Percentiles rank a stretch among this genome's conserved stretches.
Conservation (phyloP, 2,113 vertebrate genomes). For the Platysternon megacephalum region DNA sequence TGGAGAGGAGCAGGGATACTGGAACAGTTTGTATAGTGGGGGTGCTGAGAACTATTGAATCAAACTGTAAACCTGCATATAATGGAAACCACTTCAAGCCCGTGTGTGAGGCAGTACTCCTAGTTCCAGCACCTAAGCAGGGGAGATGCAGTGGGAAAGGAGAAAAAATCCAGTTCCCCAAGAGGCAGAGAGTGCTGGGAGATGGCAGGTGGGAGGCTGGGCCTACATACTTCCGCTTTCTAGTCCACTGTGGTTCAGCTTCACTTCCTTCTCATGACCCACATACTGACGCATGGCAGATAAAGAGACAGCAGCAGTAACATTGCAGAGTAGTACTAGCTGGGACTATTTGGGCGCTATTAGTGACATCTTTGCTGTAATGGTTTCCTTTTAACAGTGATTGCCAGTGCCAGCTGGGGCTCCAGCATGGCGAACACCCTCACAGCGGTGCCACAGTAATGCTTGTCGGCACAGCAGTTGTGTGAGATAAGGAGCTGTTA, state of each 20-base stretch:
- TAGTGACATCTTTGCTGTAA: background rate
- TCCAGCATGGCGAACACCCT: background rate
- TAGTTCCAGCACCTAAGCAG: no score
- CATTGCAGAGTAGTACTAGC: background rate
- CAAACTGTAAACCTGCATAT: no score
- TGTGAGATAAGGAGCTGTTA: background rate
- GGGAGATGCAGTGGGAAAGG: background rate
- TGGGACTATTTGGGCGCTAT: background rate
- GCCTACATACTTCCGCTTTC: conserved; percentile 69
- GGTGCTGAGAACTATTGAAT: no score
- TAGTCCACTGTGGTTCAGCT: conserved; percentile 58
- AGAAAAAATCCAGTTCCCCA: background rate
- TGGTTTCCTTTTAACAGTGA: background rate
- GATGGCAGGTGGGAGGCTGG: conserved; percentile 34
- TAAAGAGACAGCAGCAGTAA: background rate
- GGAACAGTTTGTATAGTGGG: no score
- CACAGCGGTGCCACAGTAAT: fast-evolving
- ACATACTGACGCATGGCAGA: conserved; percentile 38
- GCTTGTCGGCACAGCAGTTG: fast-evolving
- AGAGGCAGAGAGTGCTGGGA: background rate
- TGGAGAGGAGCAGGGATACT: background rate
- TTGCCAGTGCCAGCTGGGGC: background rate
- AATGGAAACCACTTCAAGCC: background rate
- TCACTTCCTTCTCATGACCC: conserved; percentile 58
- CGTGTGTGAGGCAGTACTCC: no score